Evolutionary conservation across 1,140 invertebrate genomes (phyloP), one percentile per base, ranked within the genome.

Genomic region (Drosophila nikananu): DNA sequence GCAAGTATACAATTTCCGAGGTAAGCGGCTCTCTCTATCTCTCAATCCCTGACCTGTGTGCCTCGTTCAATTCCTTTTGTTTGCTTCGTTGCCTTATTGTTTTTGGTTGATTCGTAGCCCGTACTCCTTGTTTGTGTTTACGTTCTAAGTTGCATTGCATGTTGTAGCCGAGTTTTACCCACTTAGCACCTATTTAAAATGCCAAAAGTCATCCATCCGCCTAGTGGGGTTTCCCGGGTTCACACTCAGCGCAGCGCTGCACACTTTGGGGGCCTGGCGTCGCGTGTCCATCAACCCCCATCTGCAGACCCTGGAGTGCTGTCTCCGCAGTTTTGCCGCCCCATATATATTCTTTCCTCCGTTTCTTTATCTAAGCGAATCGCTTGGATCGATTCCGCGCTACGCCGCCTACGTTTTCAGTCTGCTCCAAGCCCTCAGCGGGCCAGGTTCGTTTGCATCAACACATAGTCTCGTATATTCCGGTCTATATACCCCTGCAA

Each of bases 1-100:
- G 86, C 86, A 90, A 90, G 86, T 90, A 77, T 92, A 92, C 81
- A 89, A 92, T 92, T 92, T 92, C 83, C 87, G 86, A 92, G 91
- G 91, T 92, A 92, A 92, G 91, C 83, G 79, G 81, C 58, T 80
- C 68, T 62, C 27, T 64, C 57, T 71, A 51, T 66, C 23, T 82
- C 44, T 51, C 23, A 57, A 41, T 64, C 49, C 23, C 42, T 21
- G 63, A 19, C 48, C 74, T 63, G 59, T 65, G 59, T 81, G 48
- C 67, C 71, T 52, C 55, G 41, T 25, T 52, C 46, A 61, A 44
- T 46, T 77, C 49, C 42, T 46, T 74, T 74, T 64, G 59, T 74
- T 76, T 19, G n/a, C 25, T 57, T 35, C 25, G 35, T 46, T 81
- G n/a, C 30, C 25, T 46, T n/a, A 12, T 42, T 54, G 44, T 59